A percentile compares a stretch with the other conserved stretches of the same genome.
Conservation (phyloP, 2,888 invertebrate genomes). For the Anorthoa munda region DNA sequence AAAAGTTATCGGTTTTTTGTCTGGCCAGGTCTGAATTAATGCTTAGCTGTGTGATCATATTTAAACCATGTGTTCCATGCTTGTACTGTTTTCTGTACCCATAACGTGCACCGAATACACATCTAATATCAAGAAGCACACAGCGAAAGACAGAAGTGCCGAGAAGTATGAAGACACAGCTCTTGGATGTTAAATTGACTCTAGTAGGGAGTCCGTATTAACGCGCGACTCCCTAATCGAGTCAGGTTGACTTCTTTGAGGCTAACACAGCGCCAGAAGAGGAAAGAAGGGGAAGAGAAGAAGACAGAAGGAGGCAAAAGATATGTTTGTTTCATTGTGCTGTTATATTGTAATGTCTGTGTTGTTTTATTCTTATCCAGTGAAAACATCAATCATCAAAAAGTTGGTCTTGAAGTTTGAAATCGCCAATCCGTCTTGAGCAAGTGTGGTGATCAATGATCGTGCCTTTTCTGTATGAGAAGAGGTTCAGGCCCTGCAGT, state of each 20-base stretch:
- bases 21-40: background rate
- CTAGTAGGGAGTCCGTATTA: conserved; percentile 99
- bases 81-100: background rate
- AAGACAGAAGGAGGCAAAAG: conserved; percentile 22
- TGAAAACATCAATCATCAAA: background rate
- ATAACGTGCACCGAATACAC: background rate
- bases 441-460: no score
- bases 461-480: no score
- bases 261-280: conserved; percentile 87
- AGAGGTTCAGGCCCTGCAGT: no score
- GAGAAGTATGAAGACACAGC: conserved; percentile 78
- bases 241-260: conserved; percentile 98
- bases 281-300: conserved; percentile 37
- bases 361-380: background rate
- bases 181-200: conserved; percentile 99
- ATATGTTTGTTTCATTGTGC: conserved; percentile 5
- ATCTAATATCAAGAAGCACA: conserved; percentile 46
- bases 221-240: conserved; percentile 98
- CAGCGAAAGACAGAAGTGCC: conserved; percentile 61
- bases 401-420: no score
- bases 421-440: no score
- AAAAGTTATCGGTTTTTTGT: background rate
- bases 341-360: conserved; percentile 16
- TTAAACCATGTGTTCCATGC: background rate
- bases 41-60: background rate